Evolutionary conservation across 2,797 vertebrate species (phyloP).

Genomic region (Gambelia wislizenii): DNA sequence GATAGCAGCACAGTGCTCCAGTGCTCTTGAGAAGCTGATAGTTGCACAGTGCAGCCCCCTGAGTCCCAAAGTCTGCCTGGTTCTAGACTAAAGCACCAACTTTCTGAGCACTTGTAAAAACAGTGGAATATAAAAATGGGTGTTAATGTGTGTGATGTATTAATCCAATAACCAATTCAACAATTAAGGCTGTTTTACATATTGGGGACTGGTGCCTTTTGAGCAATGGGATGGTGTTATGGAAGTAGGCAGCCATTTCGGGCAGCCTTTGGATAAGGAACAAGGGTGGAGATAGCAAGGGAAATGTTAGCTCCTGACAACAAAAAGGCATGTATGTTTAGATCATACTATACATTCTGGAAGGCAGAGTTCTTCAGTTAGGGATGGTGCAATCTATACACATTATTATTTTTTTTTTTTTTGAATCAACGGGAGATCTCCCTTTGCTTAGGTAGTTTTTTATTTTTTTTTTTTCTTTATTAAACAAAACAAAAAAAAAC

Average conservation of each 20-base stretch:
- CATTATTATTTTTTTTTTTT: too few relatives aligned
- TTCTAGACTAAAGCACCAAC: background rate
- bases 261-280: background rate
- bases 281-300: background rate
- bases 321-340: background rate
- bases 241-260: background rate
- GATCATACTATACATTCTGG: slow-evolving; percentile 15
- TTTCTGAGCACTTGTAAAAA: background rate
- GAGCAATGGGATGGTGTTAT: background rate
- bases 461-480: too few relatives aligned
- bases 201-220: background rate
- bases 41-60: too few relatives aligned
- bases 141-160: too few relatives aligned
- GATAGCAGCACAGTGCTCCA: too few relatives aligned
- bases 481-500: too few relatives aligned
- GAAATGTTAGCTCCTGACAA: background rate
- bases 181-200: background rate
- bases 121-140: background rate
- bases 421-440: too few relatives aligned
- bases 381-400: background rate
- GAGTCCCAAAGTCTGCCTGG: too few relatives aligned
- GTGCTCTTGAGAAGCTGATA: too few relatives aligned
- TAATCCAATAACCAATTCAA: too few relatives aligned
- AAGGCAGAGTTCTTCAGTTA: slow-evolving; percentile 14
- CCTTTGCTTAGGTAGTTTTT: too few relatives aligned